Base-by-base conservation (phyloP, 1,140 invertebrate species). In the Goniozus legneri region DNA sequence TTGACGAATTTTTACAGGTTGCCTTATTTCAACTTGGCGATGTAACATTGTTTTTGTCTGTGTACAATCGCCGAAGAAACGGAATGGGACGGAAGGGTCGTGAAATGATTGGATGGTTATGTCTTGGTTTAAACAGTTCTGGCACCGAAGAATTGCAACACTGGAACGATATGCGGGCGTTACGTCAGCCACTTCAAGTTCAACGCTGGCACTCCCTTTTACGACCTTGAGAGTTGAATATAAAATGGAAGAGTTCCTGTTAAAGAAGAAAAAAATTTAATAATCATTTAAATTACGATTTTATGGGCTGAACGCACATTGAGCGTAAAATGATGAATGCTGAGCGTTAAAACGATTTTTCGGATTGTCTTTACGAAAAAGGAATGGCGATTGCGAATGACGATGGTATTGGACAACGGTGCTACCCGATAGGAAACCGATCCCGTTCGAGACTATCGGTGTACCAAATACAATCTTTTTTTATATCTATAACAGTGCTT, bases 41-140 rank as follows among this genome's bases (percentile, higher is more conserved):
- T 57, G 93, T 97, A 10, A 95, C 92, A 1, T 77, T 97, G 38
- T 93, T 95, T 83, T 82, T 95, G 34, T 92, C 92, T 1, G 91
- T 96, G 12, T 96, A 95, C 78, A 92, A 92, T 71, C 84, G 87
- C 47, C 85, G 91, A 47, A 86, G 90, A 58, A 82, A 85, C 48
- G 67, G 65, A 10, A 92, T 96, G 78, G 96, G 95, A 58, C 87
- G 91, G 49, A 95, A 95, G 62, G 65, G 69, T 3, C 63, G 71
- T 3, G 92, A 97, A 71, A 92, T 96, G 87, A 90, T 96, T 47
- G 94, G 94, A 35, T 96, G 93, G 93, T 92, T 96, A 75, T 91
- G 91, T 46, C 70, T 96, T 36, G 94, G 94, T 8, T 77, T 91
- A 62, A 95, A 91, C 71, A 91, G 91, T 51, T 94, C 91, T 16